Conservation (phyloP, 2,113 vertebrate species). For the Tragelaphus imberbis region DNA sequence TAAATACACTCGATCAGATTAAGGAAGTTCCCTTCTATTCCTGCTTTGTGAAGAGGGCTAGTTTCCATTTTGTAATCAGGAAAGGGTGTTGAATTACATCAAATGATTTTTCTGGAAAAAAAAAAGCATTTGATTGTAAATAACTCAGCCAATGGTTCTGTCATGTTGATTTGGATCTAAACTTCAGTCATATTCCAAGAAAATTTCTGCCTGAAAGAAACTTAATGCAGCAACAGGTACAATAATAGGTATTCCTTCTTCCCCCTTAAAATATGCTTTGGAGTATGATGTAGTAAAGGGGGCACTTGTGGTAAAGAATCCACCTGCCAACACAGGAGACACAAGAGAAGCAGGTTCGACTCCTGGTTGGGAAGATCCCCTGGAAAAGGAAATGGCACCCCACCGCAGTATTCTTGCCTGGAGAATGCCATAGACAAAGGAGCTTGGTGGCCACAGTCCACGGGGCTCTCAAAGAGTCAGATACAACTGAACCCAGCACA, state of each 20-base stretch:
- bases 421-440: not conserved
- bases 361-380: not conserved
- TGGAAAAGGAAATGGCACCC: not conserved
- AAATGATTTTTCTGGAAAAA: not conserved
- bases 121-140: not conserved
- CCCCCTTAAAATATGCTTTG: not conserved
- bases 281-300: not conserved
- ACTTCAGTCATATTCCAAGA: constrained; percentile 81
- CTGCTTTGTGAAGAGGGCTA: not conserved
- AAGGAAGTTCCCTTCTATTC: not conserved
- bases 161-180: constrained; percentile 77
- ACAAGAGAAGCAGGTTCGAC: not conserved
- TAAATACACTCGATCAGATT: not conserved
- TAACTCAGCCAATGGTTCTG: constrained; percentile 27
- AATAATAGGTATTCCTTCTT: not conserved
- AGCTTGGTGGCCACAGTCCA: not conserved
- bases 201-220: constrained; percentile 56
- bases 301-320: not conserved
- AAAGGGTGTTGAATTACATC: not conserved
- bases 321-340: not conserved
- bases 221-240: not conserved
- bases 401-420: not conserved
- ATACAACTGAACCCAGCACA: not conserved
- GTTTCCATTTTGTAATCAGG: not conserved
- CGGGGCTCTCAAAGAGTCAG: not conserved